Conservation (phyloP, 1,140 invertebrate species). For the Nephila pilipes region DNA sequence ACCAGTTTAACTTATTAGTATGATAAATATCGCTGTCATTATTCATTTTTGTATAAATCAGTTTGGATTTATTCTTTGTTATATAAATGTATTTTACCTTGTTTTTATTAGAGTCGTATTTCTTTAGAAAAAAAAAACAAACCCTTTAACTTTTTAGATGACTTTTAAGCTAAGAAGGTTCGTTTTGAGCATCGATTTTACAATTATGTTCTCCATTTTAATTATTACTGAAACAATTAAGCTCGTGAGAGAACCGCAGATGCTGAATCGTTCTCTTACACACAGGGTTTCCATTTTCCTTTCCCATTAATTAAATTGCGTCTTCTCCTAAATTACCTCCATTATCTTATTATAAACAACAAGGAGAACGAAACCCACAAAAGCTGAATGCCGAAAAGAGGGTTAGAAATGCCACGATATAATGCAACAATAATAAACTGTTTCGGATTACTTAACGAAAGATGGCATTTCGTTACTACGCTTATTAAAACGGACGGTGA, state of each 20-base stretch:
- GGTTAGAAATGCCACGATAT: neutral
- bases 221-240: constrained; percentile 21
- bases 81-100: too few species aligned
- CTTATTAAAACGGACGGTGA: neutral
- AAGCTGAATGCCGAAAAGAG: neutral
- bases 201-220: neutral
- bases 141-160: neutral
- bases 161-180: neutral
- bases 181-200: constrained; percentile 14
- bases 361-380: neutral
- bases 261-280: neutral
- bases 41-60: too few species aligned
- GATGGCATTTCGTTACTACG: neutral
- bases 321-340: neutral
- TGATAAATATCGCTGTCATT: too few species aligned
- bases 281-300: neutral
- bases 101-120: too few species aligned
- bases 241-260: constrained; percentile 1
- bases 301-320: constrained; percentile 34
- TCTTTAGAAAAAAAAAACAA: too few species aligned
- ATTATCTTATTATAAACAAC: constrained; percentile 33
- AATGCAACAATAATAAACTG: neutral
- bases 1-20: too few species aligned
- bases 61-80: too few species aligned
- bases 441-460: neutral